These are phyloP conservation scores for Pomacea canaliculata DNA, from an alignment of 2,888 invertebrate species.

Conservation along the genomic window DNA sequence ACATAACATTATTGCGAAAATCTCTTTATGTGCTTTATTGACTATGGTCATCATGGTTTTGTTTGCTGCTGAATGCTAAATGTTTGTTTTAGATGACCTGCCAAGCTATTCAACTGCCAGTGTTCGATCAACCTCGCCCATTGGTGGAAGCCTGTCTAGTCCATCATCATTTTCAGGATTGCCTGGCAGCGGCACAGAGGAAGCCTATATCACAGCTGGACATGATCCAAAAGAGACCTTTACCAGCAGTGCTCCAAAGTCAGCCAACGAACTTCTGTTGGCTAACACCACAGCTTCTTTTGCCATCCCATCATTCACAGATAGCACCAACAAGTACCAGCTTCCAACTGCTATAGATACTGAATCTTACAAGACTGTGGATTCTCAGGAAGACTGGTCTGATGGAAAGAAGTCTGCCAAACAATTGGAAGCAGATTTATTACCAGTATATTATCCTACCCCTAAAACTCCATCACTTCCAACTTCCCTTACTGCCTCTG, in stretches of 20 bases:
- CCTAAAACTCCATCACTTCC: constrained; percentile 29
- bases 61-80: not conserved
- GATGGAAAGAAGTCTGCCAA: constrained; percentile 12
- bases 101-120: not conserved
- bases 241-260: not conserved
- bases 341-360: constrained; percentile 11
- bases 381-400: not conserved
- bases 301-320: constrained; percentile 30
- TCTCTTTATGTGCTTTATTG: no score
- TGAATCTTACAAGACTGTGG: constrained; percentile 11
- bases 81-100: constrained; percentile 4
- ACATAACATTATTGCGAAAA: no score
- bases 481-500: not conserved
- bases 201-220: constrained; percentile 1
- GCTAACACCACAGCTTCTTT: not conserved
- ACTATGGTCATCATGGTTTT: no score
- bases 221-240: not conserved
- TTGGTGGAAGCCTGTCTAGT: constrained; percentile 1
- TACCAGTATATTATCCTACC: constrained; percentile 34
- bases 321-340: constrained; percentile 9
- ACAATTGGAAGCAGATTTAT: not conserved
- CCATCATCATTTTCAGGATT: not conserved
- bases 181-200: not conserved
- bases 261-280: not conserved
- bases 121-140: not conserved